Percentiles rank a stretch among this genome's conserved stretches.
These are phyloP conservation scores for Malurus cyaneus DNA, from an alignment of 2,113 vertebrate species.

Conservation along the genomic window DNA sequence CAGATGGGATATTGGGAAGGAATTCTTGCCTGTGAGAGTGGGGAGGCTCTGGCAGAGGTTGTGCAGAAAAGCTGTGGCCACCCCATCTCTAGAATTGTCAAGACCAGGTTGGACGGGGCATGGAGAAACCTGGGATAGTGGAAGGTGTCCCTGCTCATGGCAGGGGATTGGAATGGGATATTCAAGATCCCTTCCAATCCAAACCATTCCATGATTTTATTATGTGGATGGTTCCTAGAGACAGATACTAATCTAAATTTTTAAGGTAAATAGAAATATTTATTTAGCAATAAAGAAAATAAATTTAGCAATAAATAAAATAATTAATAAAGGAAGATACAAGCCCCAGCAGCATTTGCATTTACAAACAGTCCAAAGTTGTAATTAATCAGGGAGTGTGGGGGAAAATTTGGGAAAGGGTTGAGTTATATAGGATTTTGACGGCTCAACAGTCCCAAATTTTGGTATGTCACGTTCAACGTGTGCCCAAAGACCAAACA, in stretches of 20 bases:
- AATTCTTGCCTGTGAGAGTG: neutral
- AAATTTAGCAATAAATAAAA: neutral
- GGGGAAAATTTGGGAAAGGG: neutral
- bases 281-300: neutral
- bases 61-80: neutral
- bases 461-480: fast-evolving
- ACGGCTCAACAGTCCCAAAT: fast-evolving
- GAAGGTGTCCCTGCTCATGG: neutral
- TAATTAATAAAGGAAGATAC: neutral
- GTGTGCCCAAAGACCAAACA: fast-evolving
- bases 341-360: neutral
- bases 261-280: neutral
- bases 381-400: neutral
- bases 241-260: neutral
- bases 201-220: neutral
- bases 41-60: fast-evolving
- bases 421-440: neutral
- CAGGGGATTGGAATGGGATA: neutral
- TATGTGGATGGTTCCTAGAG: neutral
- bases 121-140: neutral
- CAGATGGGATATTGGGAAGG: neutral
- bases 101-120: fast-evolving
- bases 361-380: neutral
- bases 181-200: neutral
- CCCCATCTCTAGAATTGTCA: neutral